Evolutionary conservation across 2,113 vertebrate genomes (phyloP).

Genomic region (Xenus cinereus): DNA sequence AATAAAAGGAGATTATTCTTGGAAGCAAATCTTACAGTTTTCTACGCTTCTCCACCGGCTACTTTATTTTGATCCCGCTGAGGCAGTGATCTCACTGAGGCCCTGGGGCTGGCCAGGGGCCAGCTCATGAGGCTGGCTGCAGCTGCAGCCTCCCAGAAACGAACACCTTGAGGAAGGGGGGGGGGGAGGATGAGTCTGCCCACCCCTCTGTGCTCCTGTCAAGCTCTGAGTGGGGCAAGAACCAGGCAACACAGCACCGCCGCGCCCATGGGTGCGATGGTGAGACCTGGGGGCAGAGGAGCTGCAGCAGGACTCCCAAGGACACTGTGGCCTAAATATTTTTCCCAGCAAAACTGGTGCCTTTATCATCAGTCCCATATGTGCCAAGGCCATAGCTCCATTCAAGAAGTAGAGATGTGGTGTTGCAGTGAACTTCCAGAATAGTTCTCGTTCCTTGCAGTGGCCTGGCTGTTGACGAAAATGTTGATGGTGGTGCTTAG

Average conservation of each 20-base stretch:
- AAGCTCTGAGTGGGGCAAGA: not conserved
- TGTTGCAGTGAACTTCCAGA: not conserved
- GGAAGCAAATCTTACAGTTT: not conserved
- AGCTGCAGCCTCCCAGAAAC: not conserved
- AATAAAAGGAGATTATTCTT: not conserved
- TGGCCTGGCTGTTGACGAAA: not conserved
- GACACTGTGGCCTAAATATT: not conserved
- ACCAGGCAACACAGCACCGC: rapidly evolving
- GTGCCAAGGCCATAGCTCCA: rapidly evolving
- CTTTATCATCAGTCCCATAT: not conserved
- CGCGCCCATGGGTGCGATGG: rapidly evolving
- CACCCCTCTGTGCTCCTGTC: rapidly evolving
- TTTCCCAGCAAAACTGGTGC: not conserved
- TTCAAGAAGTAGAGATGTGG: not conserved
- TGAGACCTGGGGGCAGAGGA: not conserved
- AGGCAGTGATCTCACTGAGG: not conserved
- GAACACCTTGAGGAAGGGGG: not conserved
- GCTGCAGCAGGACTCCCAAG: not conserved
- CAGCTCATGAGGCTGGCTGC: not conserved
- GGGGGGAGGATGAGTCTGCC: not conserved
- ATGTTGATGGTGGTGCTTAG: rapidly evolving
- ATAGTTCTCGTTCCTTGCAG: not conserved
- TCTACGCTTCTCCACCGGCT: rapidly evolving
- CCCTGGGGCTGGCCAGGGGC: not conserved
- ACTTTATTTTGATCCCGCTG: not conserved